These are phyloP conservation scores for Cheilosia grossa DNA, from an alignment of 2,888 invertebrate species.

Conservation along the genomic window DNA sequence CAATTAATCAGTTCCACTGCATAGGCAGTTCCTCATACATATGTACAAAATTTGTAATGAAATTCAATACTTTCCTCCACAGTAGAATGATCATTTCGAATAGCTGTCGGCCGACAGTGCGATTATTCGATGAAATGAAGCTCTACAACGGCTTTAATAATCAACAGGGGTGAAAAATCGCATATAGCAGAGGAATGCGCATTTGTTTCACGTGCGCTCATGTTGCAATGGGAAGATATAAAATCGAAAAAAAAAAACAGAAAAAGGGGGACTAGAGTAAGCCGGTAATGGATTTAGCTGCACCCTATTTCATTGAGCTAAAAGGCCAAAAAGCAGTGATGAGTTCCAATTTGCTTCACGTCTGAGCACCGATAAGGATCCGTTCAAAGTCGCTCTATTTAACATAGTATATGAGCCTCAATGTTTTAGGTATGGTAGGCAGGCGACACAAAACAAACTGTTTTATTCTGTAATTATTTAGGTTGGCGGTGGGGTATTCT, in stretches of 20 bases:
- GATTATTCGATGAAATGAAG: constrained; percentile 55
- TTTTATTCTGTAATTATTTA: no score
- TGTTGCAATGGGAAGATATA: constrained; percentile 27
- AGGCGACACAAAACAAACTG: no score
- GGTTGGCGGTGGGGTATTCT: no score
- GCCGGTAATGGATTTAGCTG: not conserved
- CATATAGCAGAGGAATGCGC: not conserved
- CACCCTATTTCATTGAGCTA: constrained; percentile 1
- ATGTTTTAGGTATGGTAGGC: no score
- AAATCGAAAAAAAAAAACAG: constrained; percentile 4
- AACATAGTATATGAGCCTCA: no score
- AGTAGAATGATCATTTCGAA: constrained; percentile 47
- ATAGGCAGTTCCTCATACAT: constrained; percentile 31
- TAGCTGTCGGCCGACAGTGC: constrained; percentile 28
- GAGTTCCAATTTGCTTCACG: no score
- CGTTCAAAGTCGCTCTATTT: no score
- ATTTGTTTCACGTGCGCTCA: constrained; percentile 40
- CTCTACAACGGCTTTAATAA: constrained; percentile 29
- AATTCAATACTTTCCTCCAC: constrained; percentile 63
- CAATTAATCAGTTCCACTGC: constrained; percentile 57
- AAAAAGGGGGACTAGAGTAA: not conserved
- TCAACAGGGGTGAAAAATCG: constrained; percentile 12
- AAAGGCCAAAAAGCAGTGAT: no score
- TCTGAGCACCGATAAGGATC: no score
- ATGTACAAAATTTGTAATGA: constrained; percentile 18